phyloP scores from a whole-genome alignment of 2,888 invertebrate species.

The Synergus laeviventris region DNA sequence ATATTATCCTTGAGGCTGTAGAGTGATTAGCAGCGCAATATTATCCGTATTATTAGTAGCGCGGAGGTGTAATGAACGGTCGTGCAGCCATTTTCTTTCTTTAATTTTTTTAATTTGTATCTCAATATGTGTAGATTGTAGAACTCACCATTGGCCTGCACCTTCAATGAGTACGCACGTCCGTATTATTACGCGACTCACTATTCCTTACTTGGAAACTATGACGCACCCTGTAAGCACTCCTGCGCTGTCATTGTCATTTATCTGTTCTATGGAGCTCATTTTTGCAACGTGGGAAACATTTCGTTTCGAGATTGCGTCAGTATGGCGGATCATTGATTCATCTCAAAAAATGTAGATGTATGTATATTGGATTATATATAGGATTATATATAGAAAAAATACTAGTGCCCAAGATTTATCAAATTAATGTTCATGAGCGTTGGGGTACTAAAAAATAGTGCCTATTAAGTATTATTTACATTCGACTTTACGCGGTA shows the following conservation, averaged over 20 bases:
- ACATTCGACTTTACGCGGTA: constrained; percentile 31
- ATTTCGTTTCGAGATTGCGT: neutral
- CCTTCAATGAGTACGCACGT: constrained; percentile 23
- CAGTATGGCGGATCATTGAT: neutral
- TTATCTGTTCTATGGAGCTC: constrained; percentile 13
- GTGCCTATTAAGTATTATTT: constrained; percentile 32
- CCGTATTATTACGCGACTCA: constrained; percentile 37
- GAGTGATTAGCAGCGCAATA: constrained; percentile 32
- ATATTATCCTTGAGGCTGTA: constrained; percentile 41
- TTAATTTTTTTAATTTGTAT: neutral
- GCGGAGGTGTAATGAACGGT: constrained; percentile 33
- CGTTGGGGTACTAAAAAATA: constrained; percentile 6
- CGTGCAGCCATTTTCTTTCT: constrained; percentile 2
- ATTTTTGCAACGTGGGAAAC: constrained; percentile 27
- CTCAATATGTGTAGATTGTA: constrained; percentile 9
- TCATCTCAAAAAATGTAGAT: neutral
- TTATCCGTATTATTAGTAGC: constrained; percentile 6
- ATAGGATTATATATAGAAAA: no score
- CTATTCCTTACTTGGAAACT: constrained; percentile 24
- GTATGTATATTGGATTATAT: neutral
- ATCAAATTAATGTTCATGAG: constrained; percentile 18
- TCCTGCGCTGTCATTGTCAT: constrained; percentile 1
- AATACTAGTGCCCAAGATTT: neutral
- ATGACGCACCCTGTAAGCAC: constrained; percentile 22
- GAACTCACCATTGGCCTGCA: neutral